Base-by-base conservation (phyloP, 2,797 vertebrate species). In the Pelochelys cantorii region DNA sequence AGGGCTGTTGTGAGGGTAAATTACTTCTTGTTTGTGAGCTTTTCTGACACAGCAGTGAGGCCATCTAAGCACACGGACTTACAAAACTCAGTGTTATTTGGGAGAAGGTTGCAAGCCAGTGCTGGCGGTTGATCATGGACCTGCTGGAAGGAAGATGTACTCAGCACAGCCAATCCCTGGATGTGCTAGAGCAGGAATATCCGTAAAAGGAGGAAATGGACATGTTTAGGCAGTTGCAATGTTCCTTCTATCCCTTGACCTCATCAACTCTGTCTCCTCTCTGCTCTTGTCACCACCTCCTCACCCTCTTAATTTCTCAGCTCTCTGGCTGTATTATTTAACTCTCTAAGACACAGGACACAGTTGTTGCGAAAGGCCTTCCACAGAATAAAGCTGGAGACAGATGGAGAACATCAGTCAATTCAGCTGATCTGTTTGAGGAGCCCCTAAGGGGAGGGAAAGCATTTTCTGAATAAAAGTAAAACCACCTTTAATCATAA, bases 51-150 rank as follows among this genome's bases (percentile, higher is more conserved):
- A 29, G 53, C 4, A 86, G 25, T 34, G 8, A 52, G 0, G 10
- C 42, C 0, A 0, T 2, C 37, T 27, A 57, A 74, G 0, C 0
- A 1, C 31, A 2, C 12, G 6, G 54, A 5, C 0, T 42, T 3
- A 17, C 22, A 20, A 29, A 87, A 68, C 20, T 53, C 11, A 14
- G 9, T 15, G 17, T 31, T 62, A 22, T 18, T 52, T 25, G 57
- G 37, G 27, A 10, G 60, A 9, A 55, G 52, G 18, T 3, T 1
- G 48, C 65, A n/a, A 78, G 79, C 85, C 75, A 27, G 15, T 31
- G 0, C 0, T 5, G 52, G 68, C 77, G 83, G 23, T 0, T 29
- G 54, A 7, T 1, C 0, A 15, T 2, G 12, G n/a, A 71, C 18
- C 6, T 52, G 34, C 27, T 48, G 81, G 86, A 42, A 20, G 71